These are phyloP conservation scores for Gastrophysa polygoni DNA, from an alignment of 2,888 invertebrate genomes.

Conservation along the genomic window DNA sequence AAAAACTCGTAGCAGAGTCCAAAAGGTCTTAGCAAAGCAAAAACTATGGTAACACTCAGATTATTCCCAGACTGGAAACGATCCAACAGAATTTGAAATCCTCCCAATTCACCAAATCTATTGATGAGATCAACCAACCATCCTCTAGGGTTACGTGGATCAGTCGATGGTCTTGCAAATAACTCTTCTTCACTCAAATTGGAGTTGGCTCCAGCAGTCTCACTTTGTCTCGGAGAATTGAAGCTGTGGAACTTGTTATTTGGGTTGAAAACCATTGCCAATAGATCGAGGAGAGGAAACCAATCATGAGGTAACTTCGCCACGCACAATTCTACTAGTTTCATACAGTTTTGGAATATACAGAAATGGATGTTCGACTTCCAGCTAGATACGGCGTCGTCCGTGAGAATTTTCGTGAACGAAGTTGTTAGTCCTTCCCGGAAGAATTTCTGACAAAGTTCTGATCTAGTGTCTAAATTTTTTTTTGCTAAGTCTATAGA, in stretches of 20 bases:
- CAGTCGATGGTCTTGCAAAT: slow-evolving; percentile 75
- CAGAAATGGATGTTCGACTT: slow-evolving; percentile 96
- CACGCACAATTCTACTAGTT: slow-evolving; percentile 90
- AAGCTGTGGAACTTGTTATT: slow-evolving; percentile 94
- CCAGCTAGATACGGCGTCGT: slow-evolving; percentile 98
- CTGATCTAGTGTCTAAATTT: slow-evolving; percentile 88
- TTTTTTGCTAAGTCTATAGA: slow-evolving; percentile 85
- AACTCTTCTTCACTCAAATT: slow-evolving; percentile 72
- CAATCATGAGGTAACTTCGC: slow-evolving; percentile 89
- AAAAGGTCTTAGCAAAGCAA: slow-evolving; percentile 86
- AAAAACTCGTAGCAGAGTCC: slow-evolving; percentile 91
- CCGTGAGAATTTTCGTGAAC: slow-evolving; percentile 95
- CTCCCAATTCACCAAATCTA: slow-evolving; percentile 87
- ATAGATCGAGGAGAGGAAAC: slow-evolving; percentile 87
- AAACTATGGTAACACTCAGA: slow-evolving; percentile 77
- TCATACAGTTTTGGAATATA: slow-evolving; percentile 91
- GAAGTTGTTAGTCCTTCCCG: slow-evolving; percentile 92
- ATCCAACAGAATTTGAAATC: slow-evolving; percentile 85
- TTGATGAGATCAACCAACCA: slow-evolving; percentile 97
- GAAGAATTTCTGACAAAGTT: slow-evolving; percentile 93
- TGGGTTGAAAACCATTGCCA: slow-evolving; percentile 94
- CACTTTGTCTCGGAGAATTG: slow-evolving; percentile 78
- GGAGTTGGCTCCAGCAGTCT: slow-evolving; percentile 68
- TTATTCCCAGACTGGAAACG: slow-evolving; percentile 79
- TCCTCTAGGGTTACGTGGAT: slow-evolving; percentile 86